A percentile compares a stretch with the other conserved stretches of the same genome.
Conservation (phyloP, 2,888 invertebrate species). For the Drosophila prostipennis region DNA sequence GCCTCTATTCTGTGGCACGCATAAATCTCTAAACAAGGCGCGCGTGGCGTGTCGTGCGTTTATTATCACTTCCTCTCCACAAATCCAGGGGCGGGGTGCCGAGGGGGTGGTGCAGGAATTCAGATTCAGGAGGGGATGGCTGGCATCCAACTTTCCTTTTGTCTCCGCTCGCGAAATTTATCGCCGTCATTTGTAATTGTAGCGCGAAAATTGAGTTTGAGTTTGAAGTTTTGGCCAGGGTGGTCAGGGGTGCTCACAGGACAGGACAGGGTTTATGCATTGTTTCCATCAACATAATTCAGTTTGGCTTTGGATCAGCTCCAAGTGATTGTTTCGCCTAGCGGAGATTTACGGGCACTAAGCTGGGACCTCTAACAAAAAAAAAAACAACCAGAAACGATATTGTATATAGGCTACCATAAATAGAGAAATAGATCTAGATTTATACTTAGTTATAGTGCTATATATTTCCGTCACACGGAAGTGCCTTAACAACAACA, state of each 20-base stretch:
- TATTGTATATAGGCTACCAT: conserved; percentile 37
- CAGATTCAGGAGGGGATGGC: conserved; percentile 29
- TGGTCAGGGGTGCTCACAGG: conserved; percentile 11
- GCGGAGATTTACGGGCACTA: conserved; percentile 71
- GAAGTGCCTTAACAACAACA: conserved; percentile 82
- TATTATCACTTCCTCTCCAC: conserved; percentile 71
- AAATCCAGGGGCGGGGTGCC: background rate
- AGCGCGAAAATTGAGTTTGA: conserved; percentile 77
- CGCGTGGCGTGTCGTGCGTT: conserved; percentile 78
- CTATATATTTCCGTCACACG: conserved; percentile 84
- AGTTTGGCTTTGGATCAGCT: conserved; percentile 68
- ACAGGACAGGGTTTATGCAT: conserved; percentile 54
- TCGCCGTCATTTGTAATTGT: conserved; percentile 82
- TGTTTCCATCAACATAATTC: conserved; percentile 77
- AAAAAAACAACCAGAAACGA: conserved; percentile 1
- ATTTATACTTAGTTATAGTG: conserved; percentile 38
- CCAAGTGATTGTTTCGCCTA: conserved; percentile 72
- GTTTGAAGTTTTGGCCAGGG: conserved; percentile 70
- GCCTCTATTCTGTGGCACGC: conserved; percentile 56
- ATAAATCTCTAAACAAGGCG: conserved; percentile 77
- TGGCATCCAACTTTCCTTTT: conserved; percentile 60
- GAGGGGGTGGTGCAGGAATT: conserved; percentile 21
- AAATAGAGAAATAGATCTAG: conserved; percentile 27
- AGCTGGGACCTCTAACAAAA: conserved; percentile 53
- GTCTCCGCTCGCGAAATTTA: conserved; percentile 75